Conservation (phyloP, 2,888 invertebrate genomes). For the Apodemia duryi region DNA sequence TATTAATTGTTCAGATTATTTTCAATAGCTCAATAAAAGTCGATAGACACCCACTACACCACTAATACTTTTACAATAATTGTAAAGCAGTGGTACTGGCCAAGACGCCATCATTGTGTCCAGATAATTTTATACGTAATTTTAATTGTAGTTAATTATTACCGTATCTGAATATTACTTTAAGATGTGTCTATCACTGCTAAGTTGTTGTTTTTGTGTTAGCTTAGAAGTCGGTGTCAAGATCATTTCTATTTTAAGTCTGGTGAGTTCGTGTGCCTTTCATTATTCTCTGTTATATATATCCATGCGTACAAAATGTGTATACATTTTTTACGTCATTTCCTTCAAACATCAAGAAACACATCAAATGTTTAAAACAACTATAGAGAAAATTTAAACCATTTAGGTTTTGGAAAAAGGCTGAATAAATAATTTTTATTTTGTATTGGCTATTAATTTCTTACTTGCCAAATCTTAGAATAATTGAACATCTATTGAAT, state of each 20-base stretch:
- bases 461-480: no score
- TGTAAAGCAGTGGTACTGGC: background rate
- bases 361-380: no score
- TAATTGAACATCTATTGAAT: no score
- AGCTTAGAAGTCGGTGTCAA: constrained; percentile 35
- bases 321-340: no score
- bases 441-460: no score
- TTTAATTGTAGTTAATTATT: background rate
- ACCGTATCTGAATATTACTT: background rate
- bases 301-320: no score
- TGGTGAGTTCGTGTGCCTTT: constrained; percentile 28
- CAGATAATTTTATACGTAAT: background rate
- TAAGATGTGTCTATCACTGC: constrained; percentile 35
- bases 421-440: no score
- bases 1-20: no score
- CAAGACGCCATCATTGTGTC: background rate
- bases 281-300: no score
- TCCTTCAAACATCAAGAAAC: no score
- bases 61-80: background rate
- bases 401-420: no score
- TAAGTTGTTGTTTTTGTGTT: constrained; percentile 35
- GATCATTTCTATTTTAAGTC: constrained; percentile 34
- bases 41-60: background rate
- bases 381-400: no score
- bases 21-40: background rate